Percentiles rank a stretch among this genome's conserved stretches.
Evolutionary conservation across 2,113 vertebrate genomes (phyloP).

Genomic region (Tachycineta bicolor): DNA sequence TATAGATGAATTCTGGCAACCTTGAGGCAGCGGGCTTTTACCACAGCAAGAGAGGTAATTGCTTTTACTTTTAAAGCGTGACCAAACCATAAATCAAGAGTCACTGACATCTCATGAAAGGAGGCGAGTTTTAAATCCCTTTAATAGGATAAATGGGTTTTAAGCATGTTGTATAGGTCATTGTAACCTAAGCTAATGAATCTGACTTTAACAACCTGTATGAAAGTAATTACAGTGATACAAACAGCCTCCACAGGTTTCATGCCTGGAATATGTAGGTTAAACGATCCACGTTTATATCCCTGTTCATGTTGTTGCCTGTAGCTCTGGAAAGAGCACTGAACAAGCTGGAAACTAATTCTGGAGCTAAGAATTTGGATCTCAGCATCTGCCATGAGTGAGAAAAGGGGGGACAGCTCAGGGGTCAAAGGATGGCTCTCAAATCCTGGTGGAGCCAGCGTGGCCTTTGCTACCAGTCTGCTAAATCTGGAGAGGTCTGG

Average conservation of each 20-base stretch:
- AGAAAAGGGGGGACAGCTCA: background rate
- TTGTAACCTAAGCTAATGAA: slow-evolving; percentile 53
- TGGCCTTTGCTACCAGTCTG: background rate
- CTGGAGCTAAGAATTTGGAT: background rate
- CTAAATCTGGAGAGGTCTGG: background rate
- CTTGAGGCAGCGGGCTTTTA: slow-evolving; percentile 8
- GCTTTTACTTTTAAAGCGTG: slow-evolving; percentile 19
- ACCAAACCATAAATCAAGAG: slow-evolving; percentile 10
- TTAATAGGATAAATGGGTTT: slow-evolving; percentile 46
- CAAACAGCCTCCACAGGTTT: background rate
- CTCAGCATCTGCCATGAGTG: background rate
- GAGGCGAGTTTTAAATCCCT: background rate
- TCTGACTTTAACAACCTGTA: background rate
- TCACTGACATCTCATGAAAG: background rate
- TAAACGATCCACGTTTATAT: background rate
- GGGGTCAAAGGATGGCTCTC: background rate
- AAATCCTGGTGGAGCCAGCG: background rate
- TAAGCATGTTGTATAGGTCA: slow-evolving; percentile 37
- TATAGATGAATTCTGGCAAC: background rate
- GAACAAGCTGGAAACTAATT: background rate
- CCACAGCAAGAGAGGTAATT: background rate
- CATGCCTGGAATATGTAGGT: background rate
- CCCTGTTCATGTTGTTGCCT: background rate
- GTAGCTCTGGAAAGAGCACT: background rate
- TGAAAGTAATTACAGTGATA: background rate